Evolutionary conservation across 2,797 vertebrate genomes (phyloP), one percentile per base, ranked within the genome.

Genomic region (Hydrolagus colliei): DNA sequence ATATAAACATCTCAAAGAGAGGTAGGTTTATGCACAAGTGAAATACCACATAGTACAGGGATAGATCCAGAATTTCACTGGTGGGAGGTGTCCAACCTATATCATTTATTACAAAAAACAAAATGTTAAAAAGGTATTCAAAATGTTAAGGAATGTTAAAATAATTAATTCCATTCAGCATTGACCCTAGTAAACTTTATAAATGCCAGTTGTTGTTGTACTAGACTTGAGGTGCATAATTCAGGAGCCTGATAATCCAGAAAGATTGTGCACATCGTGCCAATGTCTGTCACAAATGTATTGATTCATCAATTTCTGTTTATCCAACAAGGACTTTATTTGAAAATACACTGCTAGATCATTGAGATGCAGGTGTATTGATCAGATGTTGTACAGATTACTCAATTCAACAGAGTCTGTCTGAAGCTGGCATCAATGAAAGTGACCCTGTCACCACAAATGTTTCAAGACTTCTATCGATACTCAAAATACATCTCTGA

Each of bases 361-460:
- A 13, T 82, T 82, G 22, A 67, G 13, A 32, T 16, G 32, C 0
- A 13, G 0, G 12, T 35, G 14, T 82, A 68, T 82, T 80, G 78
- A 80, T 80, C 22, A 2, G 4, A 35, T 82, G 22, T 67, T 7
- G 27, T 16, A 68, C 67, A 63, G 67, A 68, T 82, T 82, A 32
- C 20, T 8, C 78, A 82, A 82, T 18, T 68, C 63, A 82, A 82
- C 78, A 68, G 32, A 27, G 13, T 14, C 27, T 67, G 63, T 65
- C 63, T 68, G 78, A 82, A 63, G 78, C 67, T 63, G 35, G 61
- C 59, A 67, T 65, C 62, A 68, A 82, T 35, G 32, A 82, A 82
- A 32, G 22, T 82, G 62, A 82, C 63, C 78, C 27, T 82, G 78
- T 82, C 63, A 67, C 27, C 67, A 16, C 35, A 67, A 82, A 82